Evolutionary conservation across 2,113 vertebrate genomes (phyloP).

Genomic region (Silurus meridionalis): DNA sequence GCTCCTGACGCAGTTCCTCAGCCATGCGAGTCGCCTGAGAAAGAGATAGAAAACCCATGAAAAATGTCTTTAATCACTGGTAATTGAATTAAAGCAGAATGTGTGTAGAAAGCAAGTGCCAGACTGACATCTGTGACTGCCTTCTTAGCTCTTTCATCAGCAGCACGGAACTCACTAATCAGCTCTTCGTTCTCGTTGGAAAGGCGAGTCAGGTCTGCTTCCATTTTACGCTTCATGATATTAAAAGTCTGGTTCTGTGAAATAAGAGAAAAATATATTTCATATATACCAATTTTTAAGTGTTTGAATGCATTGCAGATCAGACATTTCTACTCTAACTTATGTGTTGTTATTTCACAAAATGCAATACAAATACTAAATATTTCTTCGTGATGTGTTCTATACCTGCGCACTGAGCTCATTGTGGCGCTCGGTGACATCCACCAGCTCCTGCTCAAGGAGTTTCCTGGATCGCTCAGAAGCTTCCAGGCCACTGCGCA

Average conservation of each 20-base stretch:
- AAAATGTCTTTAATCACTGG: background rate
- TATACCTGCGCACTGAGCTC: conserved; percentile 65
- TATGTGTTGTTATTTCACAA: background rate
- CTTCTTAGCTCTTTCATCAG: conserved; percentile 74
- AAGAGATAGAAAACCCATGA: background rate
- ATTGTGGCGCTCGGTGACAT: conserved; percentile 65
- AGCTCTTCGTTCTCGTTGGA: conserved; percentile 72
- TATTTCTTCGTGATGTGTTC: background rate
- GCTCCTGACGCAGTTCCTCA: conserved; percentile 74
- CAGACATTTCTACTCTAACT: background rate
- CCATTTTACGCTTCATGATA: conserved; percentile 71
- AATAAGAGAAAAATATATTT: background rate
- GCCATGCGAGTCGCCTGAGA: conserved; percentile 70
- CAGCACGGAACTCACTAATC: conserved; percentile 67
- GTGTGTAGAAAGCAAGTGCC: background rate
- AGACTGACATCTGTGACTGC: conserved; percentile 66
- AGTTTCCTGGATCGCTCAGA: conserved; percentile 65
- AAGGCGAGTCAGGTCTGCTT: conserved; percentile 67
- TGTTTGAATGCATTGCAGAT: background rate
- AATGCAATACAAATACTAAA: background rate
- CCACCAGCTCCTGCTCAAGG: conserved; percentile 70
- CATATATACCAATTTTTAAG: background rate
- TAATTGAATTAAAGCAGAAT: conserved; percentile 6
- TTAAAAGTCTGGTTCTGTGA: conserved; percentile 71
- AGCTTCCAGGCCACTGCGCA: conserved; percentile 64